These are phyloP conservation scores for Ferdinandea cuprea DNA, from an alignment of 2,888 invertebrate genomes.

Conservation along the genomic window DNA sequence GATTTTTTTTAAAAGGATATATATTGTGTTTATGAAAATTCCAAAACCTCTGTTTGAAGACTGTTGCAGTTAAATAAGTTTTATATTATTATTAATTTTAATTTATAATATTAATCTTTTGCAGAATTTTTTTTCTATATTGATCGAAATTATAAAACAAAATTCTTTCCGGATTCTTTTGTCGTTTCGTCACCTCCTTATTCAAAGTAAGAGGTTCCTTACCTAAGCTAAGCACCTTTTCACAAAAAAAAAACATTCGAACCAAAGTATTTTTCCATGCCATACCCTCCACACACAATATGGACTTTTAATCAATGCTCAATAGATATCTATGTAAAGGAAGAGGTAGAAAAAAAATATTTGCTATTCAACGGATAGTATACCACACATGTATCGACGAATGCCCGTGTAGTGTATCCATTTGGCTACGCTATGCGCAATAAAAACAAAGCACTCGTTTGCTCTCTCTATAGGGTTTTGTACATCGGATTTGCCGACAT, in stretches of 20 bases:
- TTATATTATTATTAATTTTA: too few relatives aligned
- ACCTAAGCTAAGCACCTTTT: too few relatives aligned
- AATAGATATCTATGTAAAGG: conserved; percentile 22
- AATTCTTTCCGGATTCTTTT: too few relatives aligned
- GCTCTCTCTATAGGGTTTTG: conserved; percentile 57
- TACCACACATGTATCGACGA: conserved; percentile 49
- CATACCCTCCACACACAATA: background rate
- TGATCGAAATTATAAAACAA: too few relatives aligned
- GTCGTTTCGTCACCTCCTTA: too few relatives aligned
- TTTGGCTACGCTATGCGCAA: conserved; percentile 33
- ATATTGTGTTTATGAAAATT: too few relatives aligned
- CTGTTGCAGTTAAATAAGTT: too few relatives aligned
- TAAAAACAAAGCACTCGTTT: conserved; percentile 51
- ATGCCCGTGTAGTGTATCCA: conserved; percentile 31
- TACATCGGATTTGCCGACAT: conserved; percentile 72
- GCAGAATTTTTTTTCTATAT: too few relatives aligned
- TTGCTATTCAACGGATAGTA: conserved; percentile 59
- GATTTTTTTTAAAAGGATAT: too few relatives aligned
- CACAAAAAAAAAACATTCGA: background rate
- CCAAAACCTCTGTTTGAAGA: too few relatives aligned
- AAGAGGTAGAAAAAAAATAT: conserved; percentile 45
- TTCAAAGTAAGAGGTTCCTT: too few relatives aligned
- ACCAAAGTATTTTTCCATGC: conserved; percentile 10
- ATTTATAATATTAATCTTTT: too few relatives aligned
- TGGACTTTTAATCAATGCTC: conserved; percentile 48